Evolutionary conservation across 2,888 invertebrate species (phyloP).

Genomic region (Deroplatys truncata): DNA sequence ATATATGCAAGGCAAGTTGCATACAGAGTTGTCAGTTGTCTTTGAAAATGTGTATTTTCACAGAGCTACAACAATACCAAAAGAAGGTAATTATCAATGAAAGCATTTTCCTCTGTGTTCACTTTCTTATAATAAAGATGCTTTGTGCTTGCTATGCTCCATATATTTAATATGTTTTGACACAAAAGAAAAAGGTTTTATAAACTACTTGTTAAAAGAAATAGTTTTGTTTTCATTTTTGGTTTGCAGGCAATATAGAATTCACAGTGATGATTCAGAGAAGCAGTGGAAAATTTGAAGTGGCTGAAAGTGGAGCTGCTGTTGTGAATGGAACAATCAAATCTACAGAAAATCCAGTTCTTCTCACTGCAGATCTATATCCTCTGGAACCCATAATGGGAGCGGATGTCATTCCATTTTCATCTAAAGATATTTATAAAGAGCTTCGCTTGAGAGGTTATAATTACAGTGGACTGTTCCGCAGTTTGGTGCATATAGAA

Average conservation of each 20-base stretch:
- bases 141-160: no score
- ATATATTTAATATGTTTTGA: no score
- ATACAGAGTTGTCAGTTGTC: constrained; percentile 50
- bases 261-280: constrained; percentile 31
- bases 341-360: background rate
- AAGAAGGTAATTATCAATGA: constrained; percentile 17
- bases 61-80: constrained; percentile 19
- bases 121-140: background rate
- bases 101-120: background rate
- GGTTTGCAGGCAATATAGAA: constrained; percentile 29
- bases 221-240: no score
- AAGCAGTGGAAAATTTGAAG: constrained; percentile 29
- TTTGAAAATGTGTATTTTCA: constrained; percentile 53
- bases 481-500: constrained; percentile 12
- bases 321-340: constrained; percentile 26
- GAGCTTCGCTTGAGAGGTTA: constrained; percentile 69
- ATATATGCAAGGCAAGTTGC: constrained; percentile 44
- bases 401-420: background rate
- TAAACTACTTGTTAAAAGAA: no score
- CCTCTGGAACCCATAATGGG: background rate
- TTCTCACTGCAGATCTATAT: background rate
- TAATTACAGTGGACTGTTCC: constrained; percentile 57
- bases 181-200: no score
- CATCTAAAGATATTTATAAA: constrained; percentile 57
- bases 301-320: constrained; percentile 28